Evolutionary conservation across 2,113 vertebrate genomes (phyloP), one percentile per base, ranked within the genome.

Genomic region (Notothenia coriiceps): DNA sequence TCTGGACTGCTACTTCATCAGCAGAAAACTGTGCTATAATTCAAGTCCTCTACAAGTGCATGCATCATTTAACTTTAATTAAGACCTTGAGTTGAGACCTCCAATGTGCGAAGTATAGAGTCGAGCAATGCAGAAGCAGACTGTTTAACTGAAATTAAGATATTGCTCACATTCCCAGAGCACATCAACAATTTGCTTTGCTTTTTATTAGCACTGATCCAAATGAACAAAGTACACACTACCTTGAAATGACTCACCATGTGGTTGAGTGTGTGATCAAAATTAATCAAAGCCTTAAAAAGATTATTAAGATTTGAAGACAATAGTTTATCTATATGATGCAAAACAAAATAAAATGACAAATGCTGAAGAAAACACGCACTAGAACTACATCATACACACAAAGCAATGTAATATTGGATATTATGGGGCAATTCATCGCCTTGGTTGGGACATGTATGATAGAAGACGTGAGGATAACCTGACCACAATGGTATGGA

Each of bases 1-100:
- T 15, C 29, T 4, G n/a, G 20, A 18, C 63, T 54, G 55, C 55
- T 55, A 74, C 44, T 33, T 54, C 43, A 35, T 3, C 51, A 64
- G 62, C 54, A 54, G 65, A 60, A 74, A 74, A 55, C 47, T 12
- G 52, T 12, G 52, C 52, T 70, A 50, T 72, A 54, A 83, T 44
- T 70, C 63, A 77, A 35, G 57, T 55, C 71, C 10, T 77, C 54
- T 43, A 57, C 52, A 61, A 56, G 50, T n/a, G 40, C 79, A 85
- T 7, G 70, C 70, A 7, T 73, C 85, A 80, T 88, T 89, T 80
- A 50, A 70, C 57, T 88, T 77, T 81, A 80, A 89, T 87, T 87
- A 89, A 82, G 75, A 87, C 50, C 43, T 71, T 29, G 18, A 87
- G 55, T 55, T 43, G 63, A 85, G 57, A 61, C 47, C 73, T 68